Base-by-base conservation (phyloP, 2,888 invertebrate genomes). In the Caradrina clavipalpis region DNA sequence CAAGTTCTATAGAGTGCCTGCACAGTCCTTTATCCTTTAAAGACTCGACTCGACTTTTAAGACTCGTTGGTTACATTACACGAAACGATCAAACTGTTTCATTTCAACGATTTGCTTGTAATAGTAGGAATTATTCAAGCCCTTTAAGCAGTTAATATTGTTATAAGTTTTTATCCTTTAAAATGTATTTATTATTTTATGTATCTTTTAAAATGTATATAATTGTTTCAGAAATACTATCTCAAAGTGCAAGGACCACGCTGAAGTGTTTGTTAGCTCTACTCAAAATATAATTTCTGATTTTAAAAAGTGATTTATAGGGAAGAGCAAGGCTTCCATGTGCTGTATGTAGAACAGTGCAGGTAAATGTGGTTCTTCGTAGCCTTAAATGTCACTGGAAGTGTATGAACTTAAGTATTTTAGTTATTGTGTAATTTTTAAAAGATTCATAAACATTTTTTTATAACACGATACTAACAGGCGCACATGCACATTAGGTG, bases 171-270 rank as follows among this genome's bases (percentile, higher is more conserved):
- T 26, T 26, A n/a, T n/a, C n/a, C n/a, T n/a, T n/a, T n/a, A n/a
- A n/a, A n/a, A n/a, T n/a, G n/a, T n/a, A n/a, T n/a, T n/a, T n/a
- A n/a, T n/a, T n/a, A n/a, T n/a, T n/a, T n/a, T n/a, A n/a, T n/a
- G n/a, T n/a, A n/a, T 39, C 13, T 2, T 39, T 17, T 42, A 63
- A 69, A 50, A 39, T 53, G 13, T 56, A 47, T 17, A 49, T 59
- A 21, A 5, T 84, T 81, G 63, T 93, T 94, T 81, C 86, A 94
- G 93, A 76, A 72, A 72, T 22, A 77, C 85, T 35, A 84, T 93
- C 60, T 69, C 69, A 2, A 88, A 87, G 74, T 91, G 86, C 65
- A 81, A 86, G 62, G 80, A 82, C 19, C 86, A 89, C 64, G 90
- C 88, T 11, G 81, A 84, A 17, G 64, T 74, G 13, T 79, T 77